Evolutionary conservation across 2,888 invertebrate species (phyloP).

Genomic region (Steinernema carpocapsae): DNA sequence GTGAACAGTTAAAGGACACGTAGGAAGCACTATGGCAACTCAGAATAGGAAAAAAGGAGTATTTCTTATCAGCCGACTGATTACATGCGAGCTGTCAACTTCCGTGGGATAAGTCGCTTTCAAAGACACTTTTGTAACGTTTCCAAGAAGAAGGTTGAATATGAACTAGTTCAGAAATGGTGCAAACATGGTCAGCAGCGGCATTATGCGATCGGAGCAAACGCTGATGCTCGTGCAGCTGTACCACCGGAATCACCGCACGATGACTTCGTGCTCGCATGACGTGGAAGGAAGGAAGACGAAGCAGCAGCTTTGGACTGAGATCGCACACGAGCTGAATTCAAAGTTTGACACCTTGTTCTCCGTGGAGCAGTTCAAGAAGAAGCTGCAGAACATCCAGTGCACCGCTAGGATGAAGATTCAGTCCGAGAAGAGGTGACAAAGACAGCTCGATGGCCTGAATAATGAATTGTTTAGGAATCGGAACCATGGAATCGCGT

Average conservation of each 20-base stretch:
- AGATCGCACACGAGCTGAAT: conserved; percentile 16
- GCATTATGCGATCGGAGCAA: conserved; percentile 28
- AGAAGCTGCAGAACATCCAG: conserved; percentile 47
- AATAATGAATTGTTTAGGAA: neutral
- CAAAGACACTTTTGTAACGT: too few relatives aligned
- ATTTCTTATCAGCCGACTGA: too few relatives aligned
- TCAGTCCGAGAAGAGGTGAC: conserved; percentile 20
- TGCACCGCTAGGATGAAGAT: conserved; percentile 31
- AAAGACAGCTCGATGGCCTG: neutral
- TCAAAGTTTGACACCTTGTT: conserved; percentile 2
- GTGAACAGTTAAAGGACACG: neutral
- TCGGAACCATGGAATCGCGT: neutral
- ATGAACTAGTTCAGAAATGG: conserved; percentile 12
- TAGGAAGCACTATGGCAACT: too few relatives aligned
- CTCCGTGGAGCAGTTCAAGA: conserved; percentile 51
- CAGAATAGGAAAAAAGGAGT: too few relatives aligned
- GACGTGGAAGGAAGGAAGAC: conserved; percentile 27
- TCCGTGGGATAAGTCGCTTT: too few relatives aligned
- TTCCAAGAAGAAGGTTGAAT: too few relatives aligned
- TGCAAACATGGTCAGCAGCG: conserved; percentile 12
- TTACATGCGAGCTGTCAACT: too few relatives aligned
- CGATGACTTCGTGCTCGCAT: conserved; percentile 34
- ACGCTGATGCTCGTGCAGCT: conserved; percentile 26
- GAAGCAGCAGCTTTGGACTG: conserved; percentile 20
- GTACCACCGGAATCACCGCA: conserved; percentile 17